Percentiles rank a stretch among this genome's conserved stretches.
phyloP scores from a whole-genome alignment of 2,888 invertebrate genomes.

The Monoplex corrugatus region DNA sequence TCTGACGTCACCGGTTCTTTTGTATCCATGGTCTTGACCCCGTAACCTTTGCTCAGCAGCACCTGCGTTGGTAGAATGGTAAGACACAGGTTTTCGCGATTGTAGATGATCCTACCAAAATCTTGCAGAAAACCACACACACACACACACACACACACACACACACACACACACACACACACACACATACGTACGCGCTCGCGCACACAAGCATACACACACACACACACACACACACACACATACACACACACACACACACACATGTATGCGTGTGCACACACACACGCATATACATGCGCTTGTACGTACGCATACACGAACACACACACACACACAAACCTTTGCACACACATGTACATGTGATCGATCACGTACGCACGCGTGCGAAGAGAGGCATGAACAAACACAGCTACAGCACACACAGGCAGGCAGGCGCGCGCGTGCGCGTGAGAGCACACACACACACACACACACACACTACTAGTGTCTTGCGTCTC shows the following conservation, averaged over 20 bases:
- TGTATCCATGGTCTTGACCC: slow-evolving; percentile 62
- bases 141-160: slow-evolving; percentile 34
- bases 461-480: no score
- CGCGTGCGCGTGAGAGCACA: no score
- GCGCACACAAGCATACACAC: neutral
- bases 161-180: neutral
- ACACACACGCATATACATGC: neutral
- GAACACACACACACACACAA: neutral
- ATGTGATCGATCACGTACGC: no score
- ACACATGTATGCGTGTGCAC: neutral
- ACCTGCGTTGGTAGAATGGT: slow-evolving; percentile 33
- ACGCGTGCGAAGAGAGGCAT: no score
- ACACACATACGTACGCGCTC: neutral
- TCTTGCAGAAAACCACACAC: no score
- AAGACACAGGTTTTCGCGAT: neutral
- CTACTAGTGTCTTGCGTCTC: no score
- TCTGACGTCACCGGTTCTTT: slow-evolving; percentile 62
- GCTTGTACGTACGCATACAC: no score
- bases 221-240: slow-evolving; percentile 8
- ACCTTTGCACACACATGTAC: neutral
- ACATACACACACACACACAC: slow-evolving; percentile 25
- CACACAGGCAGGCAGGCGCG: no score
- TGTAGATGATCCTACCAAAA: no score
- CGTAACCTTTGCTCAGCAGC: slow-evolving; percentile 64
- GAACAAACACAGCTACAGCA: no score